Evolutionary conservation across 2,113 vertebrate genomes (phyloP), one percentile per base, ranked within the genome.

Genomic region (Syngnathus floridae): DNA sequence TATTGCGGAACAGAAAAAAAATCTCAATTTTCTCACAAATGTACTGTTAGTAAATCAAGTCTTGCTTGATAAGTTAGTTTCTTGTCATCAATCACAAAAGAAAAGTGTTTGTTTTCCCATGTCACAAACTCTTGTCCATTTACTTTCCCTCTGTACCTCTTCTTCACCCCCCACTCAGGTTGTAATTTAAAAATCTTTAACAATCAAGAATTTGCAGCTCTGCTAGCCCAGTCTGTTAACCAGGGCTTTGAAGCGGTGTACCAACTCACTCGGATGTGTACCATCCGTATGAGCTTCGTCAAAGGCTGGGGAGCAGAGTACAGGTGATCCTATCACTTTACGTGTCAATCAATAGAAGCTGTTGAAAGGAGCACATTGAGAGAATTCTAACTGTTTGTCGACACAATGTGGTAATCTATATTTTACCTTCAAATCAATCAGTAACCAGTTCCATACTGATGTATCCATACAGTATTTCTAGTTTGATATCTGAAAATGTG

Each of bases 111-210:
- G 8, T 41, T 41, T 17, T 14, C 14, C 6, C 17, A n/a, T 64
- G 21, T 2, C 22, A 31, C 0, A 1, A 67, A 71, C 4, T 21
- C 38, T 45, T 21, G 0, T 5, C 54, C 36, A 7, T 60, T 61
- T 46, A 70, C 58, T 13, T 35, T 17, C 7, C 0, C 26, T 54
- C 7, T 70, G 65, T 48, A 12, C 14, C 0, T 62, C 8, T 62
- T 43, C 6, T 62, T 38, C 66, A 5, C 22, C 51, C 26, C 48
- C 80, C 55, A 46, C 48, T 70, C 68, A 98, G 96, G 96, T 60
- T 99, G 96, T 85, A 99, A 99, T 79, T 88, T 99, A 72, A 99
- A 99, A 90, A 99, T 98, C 88, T 99, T 99, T 77, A 99, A 98
- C 88, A 99, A 99, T 88, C 96, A 99, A 84, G 96, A 98, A 81